These are phyloP conservation scores for Diglossa cyanea DNA, from an alignment of 2,797 vertebrate genomes.

Conservation along the genomic window DNA sequence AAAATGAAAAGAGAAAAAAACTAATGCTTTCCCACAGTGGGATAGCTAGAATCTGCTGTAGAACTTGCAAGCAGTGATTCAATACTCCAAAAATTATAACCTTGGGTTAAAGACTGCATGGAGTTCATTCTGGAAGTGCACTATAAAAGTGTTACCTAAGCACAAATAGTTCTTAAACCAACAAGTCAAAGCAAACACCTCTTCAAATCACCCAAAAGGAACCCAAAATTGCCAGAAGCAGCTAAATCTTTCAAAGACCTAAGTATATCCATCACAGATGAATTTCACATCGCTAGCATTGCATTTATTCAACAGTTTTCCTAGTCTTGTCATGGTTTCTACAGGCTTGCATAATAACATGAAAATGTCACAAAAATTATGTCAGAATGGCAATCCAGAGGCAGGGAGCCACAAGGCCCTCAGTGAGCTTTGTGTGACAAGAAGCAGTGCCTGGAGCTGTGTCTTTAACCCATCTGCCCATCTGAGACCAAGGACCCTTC, in stretches of 20 bases:
- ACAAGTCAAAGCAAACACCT: neutral
- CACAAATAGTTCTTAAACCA: neutral
- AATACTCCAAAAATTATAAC: neutral
- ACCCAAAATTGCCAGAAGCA: neutral
- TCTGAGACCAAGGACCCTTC: neutral
- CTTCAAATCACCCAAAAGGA: neutral
- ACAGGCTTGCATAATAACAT: neutral
- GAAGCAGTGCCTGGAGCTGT: neutral
- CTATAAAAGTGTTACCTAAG: neutral
- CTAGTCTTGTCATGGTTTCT: neutral
- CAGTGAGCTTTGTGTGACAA: neutral
- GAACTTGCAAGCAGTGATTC: neutral
- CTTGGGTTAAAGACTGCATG: neutral
- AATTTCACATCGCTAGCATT: neutral
- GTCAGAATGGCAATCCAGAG: neutral
- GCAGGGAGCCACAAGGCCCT: neutral
- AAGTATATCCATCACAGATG: neutral
- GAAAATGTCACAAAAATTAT: constrained; percentile 8
- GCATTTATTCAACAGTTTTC: neutral
- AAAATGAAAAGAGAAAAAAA: neutral
- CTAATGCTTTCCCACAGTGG: neutral
- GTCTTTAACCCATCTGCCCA: neutral
- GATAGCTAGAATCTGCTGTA: neutral
- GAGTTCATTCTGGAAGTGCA: neutral
- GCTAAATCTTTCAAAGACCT: neutral